Evolutionary conservation across 2,888 invertebrate species (phyloP).

Genomic region (Strigamia crassipes): DNA sequence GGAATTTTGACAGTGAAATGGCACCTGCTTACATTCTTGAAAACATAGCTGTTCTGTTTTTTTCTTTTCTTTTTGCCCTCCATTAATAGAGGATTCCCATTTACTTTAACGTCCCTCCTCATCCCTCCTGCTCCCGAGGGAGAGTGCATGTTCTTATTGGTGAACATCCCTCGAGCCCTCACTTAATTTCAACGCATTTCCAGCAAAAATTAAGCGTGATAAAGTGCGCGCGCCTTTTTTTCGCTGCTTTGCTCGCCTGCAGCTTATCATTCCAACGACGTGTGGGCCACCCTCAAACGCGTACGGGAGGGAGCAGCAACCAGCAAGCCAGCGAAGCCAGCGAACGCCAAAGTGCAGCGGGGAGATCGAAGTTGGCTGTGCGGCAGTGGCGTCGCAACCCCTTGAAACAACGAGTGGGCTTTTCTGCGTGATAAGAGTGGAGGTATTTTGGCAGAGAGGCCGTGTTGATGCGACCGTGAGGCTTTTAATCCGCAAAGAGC

Average conservation of each 20-base stretch:
- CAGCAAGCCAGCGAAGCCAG: too few species aligned
- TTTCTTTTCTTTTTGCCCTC: neutral
- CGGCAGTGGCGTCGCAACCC: conserved; percentile 17
- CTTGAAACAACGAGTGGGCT: conserved; percentile 24
- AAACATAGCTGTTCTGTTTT: conserved; percentile 15
- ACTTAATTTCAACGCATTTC: conserved; percentile 45
- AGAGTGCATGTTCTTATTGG: conserved; percentile 19
- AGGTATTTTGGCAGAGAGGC: conserved; percentile 22
- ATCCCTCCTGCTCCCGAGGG: neutral
- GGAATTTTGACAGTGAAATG: neutral
- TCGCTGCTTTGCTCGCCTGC: conserved; percentile 27
- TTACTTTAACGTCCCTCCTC: neutral
- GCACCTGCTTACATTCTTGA: conserved; percentile 34
- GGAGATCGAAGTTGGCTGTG: conserved; percentile 4
- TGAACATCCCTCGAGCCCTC: conserved; percentile 28
- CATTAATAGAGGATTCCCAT: neutral
- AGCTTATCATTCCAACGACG: conserved; percentile 38
- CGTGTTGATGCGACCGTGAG: conserved; percentile 37
- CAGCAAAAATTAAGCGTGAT: conserved; percentile 46
- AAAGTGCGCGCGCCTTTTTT: conserved; percentile 42
- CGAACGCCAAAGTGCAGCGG: neutral
- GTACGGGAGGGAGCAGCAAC: conserved; percentile 20
- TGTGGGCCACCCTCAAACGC: conserved; percentile 33
- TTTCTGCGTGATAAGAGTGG: conserved; percentile 20
- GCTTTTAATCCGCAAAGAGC: conserved; percentile 33